phyloP scores from a whole-genome alignment of 2,797 vertebrate species.

The Gymnocypris eckloni region DNA sequence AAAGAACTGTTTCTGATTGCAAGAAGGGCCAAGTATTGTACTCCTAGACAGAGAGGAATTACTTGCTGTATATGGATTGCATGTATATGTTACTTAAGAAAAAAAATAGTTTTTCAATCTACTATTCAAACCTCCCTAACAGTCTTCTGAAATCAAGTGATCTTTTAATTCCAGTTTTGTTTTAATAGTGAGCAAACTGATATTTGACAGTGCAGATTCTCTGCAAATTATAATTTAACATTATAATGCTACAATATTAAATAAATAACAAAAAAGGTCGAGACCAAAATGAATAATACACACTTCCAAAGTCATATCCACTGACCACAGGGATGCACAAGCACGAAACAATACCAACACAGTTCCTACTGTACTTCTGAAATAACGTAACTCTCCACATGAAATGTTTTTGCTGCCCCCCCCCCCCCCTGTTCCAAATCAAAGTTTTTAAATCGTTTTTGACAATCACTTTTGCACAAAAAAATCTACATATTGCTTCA shows the following conservation, averaged over 20 bases:
- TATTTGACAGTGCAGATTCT: conserved; percentile 28
- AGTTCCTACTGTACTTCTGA: conserved; percentile 53
- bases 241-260: conserved; percentile 54
- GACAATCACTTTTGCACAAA: conserved; percentile 16
- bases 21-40: conserved; percentile 21
- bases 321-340: conserved; percentile 57
- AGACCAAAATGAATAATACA: conserved; percentile 66
- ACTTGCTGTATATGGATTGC: not conserved
- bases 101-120: conserved; percentile 24
- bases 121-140: conserved; percentile 35
- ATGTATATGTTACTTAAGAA: not conserved
- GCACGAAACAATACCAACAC: conserved; percentile 59
- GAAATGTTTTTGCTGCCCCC: conserved; percentile 32
- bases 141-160: conserved; percentile 22
- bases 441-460: not conserved
- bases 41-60: conserved; percentile 26
- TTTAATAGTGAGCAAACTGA: conserved; percentile 38
- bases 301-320: conserved; percentile 55
- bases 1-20: not conserved
- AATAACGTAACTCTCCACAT: conserved; percentile 36
- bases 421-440: conserved; percentile 20
- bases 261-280: conserved; percentile 65
- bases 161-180: conserved; percentile 35
- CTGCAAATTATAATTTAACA: conserved; percentile 36
- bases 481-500: conserved; percentile 63